phyloP scores from a whole-genome alignment of 2,113 vertebrate species.

The Triplophysa siluroides region DNA sequence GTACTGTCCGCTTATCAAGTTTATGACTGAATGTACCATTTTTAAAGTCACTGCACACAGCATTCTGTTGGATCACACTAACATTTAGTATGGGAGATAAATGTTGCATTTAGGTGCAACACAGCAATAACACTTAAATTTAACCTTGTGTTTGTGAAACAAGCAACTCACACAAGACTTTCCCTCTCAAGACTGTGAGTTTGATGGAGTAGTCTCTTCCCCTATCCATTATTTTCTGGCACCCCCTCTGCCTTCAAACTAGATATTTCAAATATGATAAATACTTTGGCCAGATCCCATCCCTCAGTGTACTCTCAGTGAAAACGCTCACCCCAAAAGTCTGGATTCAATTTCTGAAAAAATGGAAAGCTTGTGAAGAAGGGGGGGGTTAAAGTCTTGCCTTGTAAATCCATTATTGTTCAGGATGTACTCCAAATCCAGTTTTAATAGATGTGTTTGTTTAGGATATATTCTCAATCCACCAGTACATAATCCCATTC shows the following conservation, averaged over 20 bases:
- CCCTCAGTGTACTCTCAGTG: constrained; percentile 41
- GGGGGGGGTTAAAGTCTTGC: constrained; percentile 54
- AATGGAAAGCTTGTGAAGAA: constrained; percentile 63
- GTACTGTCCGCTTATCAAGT: constrained; percentile 25
- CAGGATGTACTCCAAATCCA: constrained; percentile 67
- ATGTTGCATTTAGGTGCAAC: background rate
- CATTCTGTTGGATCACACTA: background rate
- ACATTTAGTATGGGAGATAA: background rate
- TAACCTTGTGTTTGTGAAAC: background rate
- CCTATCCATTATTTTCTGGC: constrained; percentile 10
- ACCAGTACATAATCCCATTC: constrained; percentile 69
- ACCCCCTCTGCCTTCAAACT: constrained; percentile 17
- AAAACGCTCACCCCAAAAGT: constrained; percentile 55
- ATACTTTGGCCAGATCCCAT: constrained; percentile 48
- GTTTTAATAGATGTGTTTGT: constrained; percentile 67
- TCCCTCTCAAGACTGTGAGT: background rate
- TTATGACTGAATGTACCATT: constrained; percentile 21
- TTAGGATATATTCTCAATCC: constrained; percentile 66
- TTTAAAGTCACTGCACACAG: background rate
- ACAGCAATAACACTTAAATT: background rate
- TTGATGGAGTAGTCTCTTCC: constrained; percentile 8
- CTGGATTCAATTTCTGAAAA: constrained; percentile 76
- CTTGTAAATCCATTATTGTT: constrained; percentile 75
- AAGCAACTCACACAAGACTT: background rate
- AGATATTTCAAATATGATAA: constrained; percentile 58